Evolutionary conservation across 2,797 vertebrate genomes (phyloP), one percentile per base, ranked within the genome.

Genomic region (Meda fulgida): DNA sequence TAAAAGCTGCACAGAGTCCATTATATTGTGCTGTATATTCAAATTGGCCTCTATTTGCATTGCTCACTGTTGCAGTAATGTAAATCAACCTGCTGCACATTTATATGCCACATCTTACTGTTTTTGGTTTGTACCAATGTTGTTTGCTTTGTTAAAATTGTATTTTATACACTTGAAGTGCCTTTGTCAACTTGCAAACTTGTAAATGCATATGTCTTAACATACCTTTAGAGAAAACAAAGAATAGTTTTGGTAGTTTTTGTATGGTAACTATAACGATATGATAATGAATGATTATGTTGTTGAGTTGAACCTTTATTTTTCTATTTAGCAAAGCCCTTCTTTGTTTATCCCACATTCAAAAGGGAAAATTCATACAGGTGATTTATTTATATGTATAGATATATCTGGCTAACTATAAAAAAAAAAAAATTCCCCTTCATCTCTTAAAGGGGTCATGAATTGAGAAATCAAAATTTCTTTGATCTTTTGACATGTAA

Each of bases 171-270:
- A 55, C 79, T 81, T 51, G 34, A 69, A n/a, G 48, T 53, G 26
- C 80, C 9, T 26, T 43, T 73, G n/a, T 14, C 26, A 60, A 82
- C 26, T 60, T 71, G n/a, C n/a, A n/a, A n/a, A n/a, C n/a, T n/a
- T n/a, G n/a, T 9, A 40, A 60, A 55, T 80, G 31, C 66, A 38
- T 69, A 69, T 26, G 34, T 70, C 46, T 81, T 81, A 55, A 53
- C 23, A 70, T 69, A 81, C 16, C 14, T 26, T 79, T 79, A 31
- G 31, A 66, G 7, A 48, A 79, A 65, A 48, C 60, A 66, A 65
- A 40, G 34, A 78, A 66, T 55, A 38, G 48, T 69, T 55, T 67
- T 67, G 63, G 43, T 67, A 48, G 29, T 67, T 78, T 67, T 31
- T n/a, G 40, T 80, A 31, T 69, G 18, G 29, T 34, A 48, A 67